phyloP scores from a whole-genome alignment of 1,140 invertebrate species.

The Micrasema longulum region DNA sequence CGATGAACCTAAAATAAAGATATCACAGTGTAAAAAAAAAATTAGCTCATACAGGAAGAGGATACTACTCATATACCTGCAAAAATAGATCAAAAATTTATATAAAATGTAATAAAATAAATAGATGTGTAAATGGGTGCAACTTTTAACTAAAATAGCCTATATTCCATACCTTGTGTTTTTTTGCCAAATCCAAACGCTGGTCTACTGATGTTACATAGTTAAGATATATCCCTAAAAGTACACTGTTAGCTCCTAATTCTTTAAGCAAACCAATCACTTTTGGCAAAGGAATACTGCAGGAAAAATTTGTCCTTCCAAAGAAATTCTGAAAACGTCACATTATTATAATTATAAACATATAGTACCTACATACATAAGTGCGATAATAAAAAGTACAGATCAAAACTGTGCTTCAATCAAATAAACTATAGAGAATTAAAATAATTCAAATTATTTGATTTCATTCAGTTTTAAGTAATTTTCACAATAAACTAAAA shows the following conservation, averaged over 20 bases:
- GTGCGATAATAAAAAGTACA: too few species aligned
- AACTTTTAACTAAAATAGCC: too few species aligned
- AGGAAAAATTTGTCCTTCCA: conserved; percentile 62
- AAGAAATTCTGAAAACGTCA: conserved; percentile 64
- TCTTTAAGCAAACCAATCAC: conserved; percentile 59
- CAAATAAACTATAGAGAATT: too few species aligned
- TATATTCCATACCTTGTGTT: conserved; percentile 65
- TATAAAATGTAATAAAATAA: not conserved
- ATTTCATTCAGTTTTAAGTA: too few species aligned
- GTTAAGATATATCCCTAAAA: conserved; percentile 60
- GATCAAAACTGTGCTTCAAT: too few species aligned
- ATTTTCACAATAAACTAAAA: too few species aligned
- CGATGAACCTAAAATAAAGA: conserved; percentile 65
- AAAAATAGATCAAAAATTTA: not conserved
- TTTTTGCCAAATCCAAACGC: conserved; percentile 59
- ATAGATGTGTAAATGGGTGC: not conserved
- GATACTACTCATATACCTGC: not conserved
- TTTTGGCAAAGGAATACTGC: conserved; percentile 61
- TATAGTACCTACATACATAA: too few species aligned
- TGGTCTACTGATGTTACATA: conserved; percentile 59
- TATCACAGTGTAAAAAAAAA: not conserved
- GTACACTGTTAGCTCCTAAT: conserved; percentile 57
- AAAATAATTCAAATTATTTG: too few species aligned
- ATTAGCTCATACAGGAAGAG: not conserved
- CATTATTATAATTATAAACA: too few species aligned